These are phyloP conservation scores for Nomada lathburiana DNA, from an alignment of 2,888 invertebrate genomes.

Conservation along the genomic window DNA sequence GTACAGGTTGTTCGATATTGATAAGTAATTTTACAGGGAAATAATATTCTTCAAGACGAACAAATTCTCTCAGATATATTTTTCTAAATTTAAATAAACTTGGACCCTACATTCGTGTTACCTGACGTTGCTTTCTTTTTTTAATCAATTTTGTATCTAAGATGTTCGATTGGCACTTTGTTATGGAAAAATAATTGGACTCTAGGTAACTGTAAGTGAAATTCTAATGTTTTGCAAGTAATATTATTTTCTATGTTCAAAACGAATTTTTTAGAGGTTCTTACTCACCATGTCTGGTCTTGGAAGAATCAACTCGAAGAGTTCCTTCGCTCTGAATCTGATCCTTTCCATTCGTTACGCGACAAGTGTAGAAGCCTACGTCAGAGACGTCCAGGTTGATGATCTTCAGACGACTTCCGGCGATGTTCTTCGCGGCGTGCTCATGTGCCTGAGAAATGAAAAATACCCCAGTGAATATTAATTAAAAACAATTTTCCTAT, in stretches of 20 bases:
- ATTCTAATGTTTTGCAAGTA: too few relatives aligned
- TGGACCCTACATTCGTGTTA: too few relatives aligned
- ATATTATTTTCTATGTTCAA: background rate
- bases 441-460: slow-evolving; percentile 72
- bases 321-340: slow-evolving; percentile 78
- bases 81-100: too few relatives aligned
- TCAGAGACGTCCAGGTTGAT: slow-evolving; percentile 75
- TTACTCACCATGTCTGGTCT: slow-evolving; percentile 70
- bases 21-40: background rate
- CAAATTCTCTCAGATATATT: background rate
- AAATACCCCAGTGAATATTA: background rate
- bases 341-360: slow-evolving; percentile 78
- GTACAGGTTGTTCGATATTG: background rate
- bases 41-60: background rate
- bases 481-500: too few relatives aligned
- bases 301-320: slow-evolving; percentile 72
- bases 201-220: too few relatives aligned
- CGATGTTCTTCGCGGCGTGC: slow-evolving; percentile 76
- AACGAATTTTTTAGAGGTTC: background rate
- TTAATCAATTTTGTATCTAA: too few relatives aligned
- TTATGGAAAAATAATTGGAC: too few relatives aligned
- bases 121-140: too few relatives aligned
- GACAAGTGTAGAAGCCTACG: slow-evolving; percentile 78
- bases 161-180: too few relatives aligned
- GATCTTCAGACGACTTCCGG: slow-evolving; percentile 78